These are phyloP conservation scores for Tineola bisselliella DNA, from an alignment of 2,888 invertebrate species.

Conservation along the genomic window DNA sequence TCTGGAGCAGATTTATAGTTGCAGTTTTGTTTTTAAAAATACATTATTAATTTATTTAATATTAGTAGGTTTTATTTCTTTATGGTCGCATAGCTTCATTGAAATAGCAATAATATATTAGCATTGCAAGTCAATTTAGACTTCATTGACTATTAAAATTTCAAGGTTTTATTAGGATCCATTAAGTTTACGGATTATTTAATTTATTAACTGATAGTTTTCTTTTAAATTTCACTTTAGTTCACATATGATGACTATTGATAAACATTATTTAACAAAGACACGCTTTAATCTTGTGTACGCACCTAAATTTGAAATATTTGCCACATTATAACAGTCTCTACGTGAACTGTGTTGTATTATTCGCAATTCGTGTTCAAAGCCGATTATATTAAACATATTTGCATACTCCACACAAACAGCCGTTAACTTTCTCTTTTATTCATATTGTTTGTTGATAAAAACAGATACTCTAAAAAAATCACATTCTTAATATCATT, in stretches of 20 bases:
- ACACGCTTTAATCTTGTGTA: neutral
- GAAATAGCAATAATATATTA: neutral
- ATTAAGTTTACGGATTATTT: neutral
- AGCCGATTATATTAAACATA: slow-evolving; percentile 47
- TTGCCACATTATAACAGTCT: slow-evolving; percentile 24
- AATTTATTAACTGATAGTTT: no score
- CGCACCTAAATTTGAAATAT: neutral
- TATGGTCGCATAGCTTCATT: neutral
- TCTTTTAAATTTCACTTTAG: no score
- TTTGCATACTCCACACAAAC: neutral
- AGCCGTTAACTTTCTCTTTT: neutral
- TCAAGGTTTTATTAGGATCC: neutral
- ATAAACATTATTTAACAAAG: neutral
- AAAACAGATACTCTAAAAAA: neutral
- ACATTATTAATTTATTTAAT: no score
- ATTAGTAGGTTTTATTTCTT: neutral
- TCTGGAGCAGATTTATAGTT: neutral
- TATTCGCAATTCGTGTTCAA: slow-evolving; percentile 50
- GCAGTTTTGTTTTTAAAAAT: neutral
- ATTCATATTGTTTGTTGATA: no score
- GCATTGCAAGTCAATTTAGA: neutral
- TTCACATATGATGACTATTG: no score
- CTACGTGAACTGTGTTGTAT: slow-evolving; percentile 42
- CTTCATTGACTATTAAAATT: neutral
- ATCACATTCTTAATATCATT: neutral